phyloP scores from a whole-genome alignment of 2,888 invertebrate species.

The Heliconius sara region DNA sequence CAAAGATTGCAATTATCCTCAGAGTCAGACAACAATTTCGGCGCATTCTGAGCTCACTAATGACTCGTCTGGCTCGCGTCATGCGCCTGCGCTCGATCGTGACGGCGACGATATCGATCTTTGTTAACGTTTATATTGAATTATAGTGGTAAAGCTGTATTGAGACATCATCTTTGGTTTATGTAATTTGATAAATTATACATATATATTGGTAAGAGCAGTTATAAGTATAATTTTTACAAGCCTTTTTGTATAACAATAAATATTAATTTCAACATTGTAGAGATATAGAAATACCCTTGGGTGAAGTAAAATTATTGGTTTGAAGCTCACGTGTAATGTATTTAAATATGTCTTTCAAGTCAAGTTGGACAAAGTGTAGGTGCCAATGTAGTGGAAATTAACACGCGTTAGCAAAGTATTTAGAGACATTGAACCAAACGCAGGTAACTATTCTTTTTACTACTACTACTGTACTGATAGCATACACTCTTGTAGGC shows the following conservation, averaged over 20 bases:
- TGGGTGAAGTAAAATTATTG: no score
- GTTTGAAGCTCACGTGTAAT: no score
- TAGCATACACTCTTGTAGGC: not conserved
- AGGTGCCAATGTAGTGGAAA: not conserved
- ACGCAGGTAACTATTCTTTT: not conserved
- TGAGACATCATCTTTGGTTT: not conserved
- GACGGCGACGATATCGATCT: slow-evolving; percentile 48
- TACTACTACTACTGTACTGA: not conserved
- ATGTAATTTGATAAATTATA: not conserved
- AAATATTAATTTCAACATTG: not conserved
- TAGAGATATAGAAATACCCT: no score
- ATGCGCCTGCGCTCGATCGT: slow-evolving; percentile 59
- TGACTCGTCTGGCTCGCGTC: slow-evolving; percentile 59
- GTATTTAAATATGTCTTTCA: not conserved
- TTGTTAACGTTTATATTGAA: slow-evolving; percentile 34
- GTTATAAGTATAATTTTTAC: not conserved
- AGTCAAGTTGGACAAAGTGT: not conserved
- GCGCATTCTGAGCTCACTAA: slow-evolving; percentile 59
- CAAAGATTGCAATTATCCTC: slow-evolving; percentile 60
- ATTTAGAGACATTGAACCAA: not conserved
- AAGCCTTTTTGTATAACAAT: not conserved
- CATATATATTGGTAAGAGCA: not conserved
- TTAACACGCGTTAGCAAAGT: not conserved
- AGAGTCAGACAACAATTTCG: slow-evolving; percentile 59
- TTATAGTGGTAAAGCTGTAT: slow-evolving; percentile 11